Evolutionary conservation across 2,113 vertebrate genomes (phyloP), one percentile per base, ranked within the genome.

Genomic region (Dolichallabes microphthalmus): DNA sequence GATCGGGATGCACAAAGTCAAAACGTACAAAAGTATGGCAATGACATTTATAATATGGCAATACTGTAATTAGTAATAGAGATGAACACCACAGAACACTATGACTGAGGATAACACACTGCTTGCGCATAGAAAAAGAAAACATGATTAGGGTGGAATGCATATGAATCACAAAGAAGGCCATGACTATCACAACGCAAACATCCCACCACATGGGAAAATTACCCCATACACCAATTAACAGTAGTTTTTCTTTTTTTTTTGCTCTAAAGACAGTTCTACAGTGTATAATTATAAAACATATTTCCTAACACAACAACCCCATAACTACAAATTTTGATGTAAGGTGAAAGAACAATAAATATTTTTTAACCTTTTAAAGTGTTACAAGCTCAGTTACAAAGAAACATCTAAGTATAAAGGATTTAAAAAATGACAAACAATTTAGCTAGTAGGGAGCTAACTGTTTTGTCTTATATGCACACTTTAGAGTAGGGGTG

Each of bases 1-100:
- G 39, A 57, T 60, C 4, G 66, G 66, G 69, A 71, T 69, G 92
- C 93, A 87, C 83, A 87, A 75, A 79, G 52, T 63, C 79, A 87
- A 83, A 85, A 77, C 45, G 8, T 64, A 77, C 80, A 88, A 52
- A 82, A 68, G 61, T 78, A 63, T 61, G 7, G n/a, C 82, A n/a
- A n/a, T n/a, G 63, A 69, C 20, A 19, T 10, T 20, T 22, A 35
- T 10, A 35, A 35, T 20, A 11, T 69, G 17, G 17, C 68, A 69
- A 32, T 2, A 10, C 68, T 75, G 6, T 75, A 52, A 76, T 27
- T n/a, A 74, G 20, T n/a, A 52, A 52, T n/a, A 12, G 22, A n/a
- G 5, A 35, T 55, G 27, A 8, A 71, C 63, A 57, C 12, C 9
- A 57, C 66, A 39, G 13, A 60, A 50, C 25, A 32, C 63, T 22